These are phyloP conservation scores for Ptychoptera contaminata DNA, from an alignment of 2,888 invertebrate genomes.

Conservation along the genomic window DNA sequence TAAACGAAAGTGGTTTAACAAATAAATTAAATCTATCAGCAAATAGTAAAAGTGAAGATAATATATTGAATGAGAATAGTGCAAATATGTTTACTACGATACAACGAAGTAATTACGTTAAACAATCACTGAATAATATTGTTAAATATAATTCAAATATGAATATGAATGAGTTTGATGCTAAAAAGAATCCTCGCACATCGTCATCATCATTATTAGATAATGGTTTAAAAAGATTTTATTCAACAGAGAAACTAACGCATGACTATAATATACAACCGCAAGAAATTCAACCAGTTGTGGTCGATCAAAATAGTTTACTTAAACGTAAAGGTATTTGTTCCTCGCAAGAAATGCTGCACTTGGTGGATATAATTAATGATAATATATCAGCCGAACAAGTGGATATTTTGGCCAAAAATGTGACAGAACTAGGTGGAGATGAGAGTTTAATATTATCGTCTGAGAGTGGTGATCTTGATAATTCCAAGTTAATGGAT, in stretches of 20 bases:
- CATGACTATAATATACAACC: too few relatives aligned
- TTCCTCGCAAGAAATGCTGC: conserved; percentile 14
- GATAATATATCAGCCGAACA: conserved; percentile 12
- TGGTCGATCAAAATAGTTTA: conserved; percentile 1
- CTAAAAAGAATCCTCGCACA: too few relatives aligned
- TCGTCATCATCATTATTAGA: too few relatives aligned
- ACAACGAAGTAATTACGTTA: too few relatives aligned
- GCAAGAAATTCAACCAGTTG: too few relatives aligned
- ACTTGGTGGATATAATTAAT: conserved; percentile 13
- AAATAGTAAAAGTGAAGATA: conserved; percentile 6
- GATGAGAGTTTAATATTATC: conserved; percentile 10
- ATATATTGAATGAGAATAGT: neutral
- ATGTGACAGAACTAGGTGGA: conserved; percentile 12
- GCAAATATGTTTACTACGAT: too few relatives aligned
- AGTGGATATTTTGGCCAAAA: conserved; percentile 12
- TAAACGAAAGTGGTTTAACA: conserved; percentile 9
- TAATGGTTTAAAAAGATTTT: too few relatives aligned
- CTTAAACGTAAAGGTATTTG: conserved; percentile 13
- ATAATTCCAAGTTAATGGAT: conserved; percentile 11
- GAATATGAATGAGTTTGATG: too few relatives aligned
- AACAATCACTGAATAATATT: too few relatives aligned
- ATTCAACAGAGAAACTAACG: too few relatives aligned
- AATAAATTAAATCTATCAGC: conserved; percentile 6
- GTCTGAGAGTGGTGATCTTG: conserved; percentile 7
- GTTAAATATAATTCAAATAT: too few relatives aligned